A percentile compares a stretch with the other conserved stretches of the same genome.
phyloP scores from a whole-genome alignment of 1,140 invertebrate genomes.

The Aphidius gifuensis region DNA sequence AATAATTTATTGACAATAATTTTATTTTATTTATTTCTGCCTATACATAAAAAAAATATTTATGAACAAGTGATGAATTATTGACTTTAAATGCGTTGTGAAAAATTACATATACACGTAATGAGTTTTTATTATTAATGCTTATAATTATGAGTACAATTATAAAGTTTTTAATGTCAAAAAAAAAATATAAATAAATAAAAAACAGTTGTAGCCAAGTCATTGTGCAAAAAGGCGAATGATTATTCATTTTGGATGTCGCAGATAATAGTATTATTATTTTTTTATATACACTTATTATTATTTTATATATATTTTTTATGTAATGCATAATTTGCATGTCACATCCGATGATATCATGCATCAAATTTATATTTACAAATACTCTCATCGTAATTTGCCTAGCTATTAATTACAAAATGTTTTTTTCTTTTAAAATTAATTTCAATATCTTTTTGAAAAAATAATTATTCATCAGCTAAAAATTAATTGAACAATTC shows the following conservation, averaged over 20 bases:
- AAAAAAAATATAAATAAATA: not conserved
- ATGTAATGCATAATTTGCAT: not conserved
- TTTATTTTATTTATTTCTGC: not conserved
- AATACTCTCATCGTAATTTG: too few relatives aligned
- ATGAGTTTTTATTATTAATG: too few relatives aligned
- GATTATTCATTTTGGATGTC: constrained; percentile 3
- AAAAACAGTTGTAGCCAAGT: constrained; percentile 5
- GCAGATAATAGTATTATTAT: not conserved
- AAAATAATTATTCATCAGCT: too few relatives aligned
- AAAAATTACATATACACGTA: too few relatives aligned
- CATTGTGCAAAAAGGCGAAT: constrained; percentile 5
- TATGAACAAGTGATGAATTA: not conserved
- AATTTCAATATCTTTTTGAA: too few relatives aligned
- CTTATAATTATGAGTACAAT: constrained; percentile 12
- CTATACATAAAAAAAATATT: not conserved
- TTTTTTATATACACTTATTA: not conserved
- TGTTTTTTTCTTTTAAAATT: too few relatives aligned
- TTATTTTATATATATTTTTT: not conserved
- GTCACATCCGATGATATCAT: too few relatives aligned
- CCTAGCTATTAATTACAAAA: too few relatives aligned
- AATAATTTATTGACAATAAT: not conserved
- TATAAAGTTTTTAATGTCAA: constrained; percentile 1
- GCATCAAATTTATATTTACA: too few relatives aligned
- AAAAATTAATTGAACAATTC: too few relatives aligned
- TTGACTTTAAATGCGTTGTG: not conserved